Conservation (phyloP, 1,140 invertebrate genomes). For the Agrypnia vestita region DNA sequence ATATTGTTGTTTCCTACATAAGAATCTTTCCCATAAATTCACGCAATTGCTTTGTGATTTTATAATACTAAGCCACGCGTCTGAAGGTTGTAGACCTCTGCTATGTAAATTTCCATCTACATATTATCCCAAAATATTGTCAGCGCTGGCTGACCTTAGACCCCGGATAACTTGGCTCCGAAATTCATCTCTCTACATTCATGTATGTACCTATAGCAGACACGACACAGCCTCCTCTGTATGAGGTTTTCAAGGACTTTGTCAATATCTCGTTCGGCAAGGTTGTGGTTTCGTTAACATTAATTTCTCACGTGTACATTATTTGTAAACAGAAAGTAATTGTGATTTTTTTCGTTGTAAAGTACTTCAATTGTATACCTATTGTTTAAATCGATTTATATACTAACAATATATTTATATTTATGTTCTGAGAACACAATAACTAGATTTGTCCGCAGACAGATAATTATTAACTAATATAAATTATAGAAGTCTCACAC, state of each 20-base stretch:
- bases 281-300: background rate
- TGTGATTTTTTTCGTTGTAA: background rate
- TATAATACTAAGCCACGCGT: background rate
- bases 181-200: background rate
- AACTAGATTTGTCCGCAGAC: too few relatives aligned
- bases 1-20: background rate
- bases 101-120: conserved; percentile 2
- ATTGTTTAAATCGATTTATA: background rate
- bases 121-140: background rate
- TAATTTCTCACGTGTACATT: background rate
- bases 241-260: background rate
- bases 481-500: too few relatives aligned
- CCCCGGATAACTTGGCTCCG: background rate
- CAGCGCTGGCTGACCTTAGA: background rate
- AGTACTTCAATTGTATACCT: background rate
- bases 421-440: background rate
- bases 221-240: background rate
- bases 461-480: too few relatives aligned
- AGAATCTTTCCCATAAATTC: background rate
- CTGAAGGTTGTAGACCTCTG: background rate
- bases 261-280: background rate
- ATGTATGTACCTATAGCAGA: background rate
- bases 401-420: background rate
- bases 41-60: background rate
- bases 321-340: background rate